phyloP scores from a whole-genome alignment of 1,140 invertebrate species.

The Cydia strobilella region DNA sequence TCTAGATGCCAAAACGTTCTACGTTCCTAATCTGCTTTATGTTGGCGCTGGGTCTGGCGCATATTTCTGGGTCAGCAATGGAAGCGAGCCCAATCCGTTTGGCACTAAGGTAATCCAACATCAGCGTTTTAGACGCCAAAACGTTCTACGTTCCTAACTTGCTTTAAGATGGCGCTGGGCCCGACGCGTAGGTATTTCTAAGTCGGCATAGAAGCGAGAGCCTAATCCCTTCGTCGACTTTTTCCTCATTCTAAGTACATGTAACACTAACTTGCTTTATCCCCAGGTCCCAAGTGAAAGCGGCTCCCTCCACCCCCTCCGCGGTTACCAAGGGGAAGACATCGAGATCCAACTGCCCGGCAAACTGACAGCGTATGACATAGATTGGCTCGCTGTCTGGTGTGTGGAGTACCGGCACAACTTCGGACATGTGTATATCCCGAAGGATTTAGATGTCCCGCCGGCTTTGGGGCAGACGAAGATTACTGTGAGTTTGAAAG shows the following conservation, averaged over 20 bases:
- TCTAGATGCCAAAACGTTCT: constrained; percentile 95
- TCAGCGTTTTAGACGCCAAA: constrained; percentile 94
- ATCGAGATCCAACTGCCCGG: constrained; percentile 93
- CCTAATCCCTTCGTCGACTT: constrained; percentile 51
- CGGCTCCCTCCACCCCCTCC: constrained; percentile 88
- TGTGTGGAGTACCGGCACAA: constrained; percentile 92
- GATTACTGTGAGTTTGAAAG: constrained; percentile 88
- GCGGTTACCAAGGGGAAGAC: constrained; percentile 93
- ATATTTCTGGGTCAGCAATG: constrained; percentile 96
- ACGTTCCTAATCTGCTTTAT: constrained; percentile 95
- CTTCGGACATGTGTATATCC: constrained; percentile 94
- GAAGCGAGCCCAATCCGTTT: constrained; percentile 81
- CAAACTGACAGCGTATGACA: constrained; percentile 92
- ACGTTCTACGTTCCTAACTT: constrained; percentile 96
- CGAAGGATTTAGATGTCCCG: constrained; percentile 93
- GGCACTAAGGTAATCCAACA: constrained; percentile 90
- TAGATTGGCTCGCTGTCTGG: constrained; percentile 96
- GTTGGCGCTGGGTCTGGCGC: constrained; percentile 94
- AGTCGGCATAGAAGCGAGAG: constrained; percentile 91
- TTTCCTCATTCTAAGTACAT: constrained; percentile 84
- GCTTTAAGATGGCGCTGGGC: constrained; percentile 93
- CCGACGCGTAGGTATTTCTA: constrained; percentile 93
- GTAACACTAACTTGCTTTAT: constrained; percentile 91
- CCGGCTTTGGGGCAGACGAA: constrained; percentile 93
- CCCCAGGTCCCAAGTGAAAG: constrained; percentile 91